These are phyloP conservation scores for Macropus fuliginosus DNA, from an alignment of 2,797 vertebrate genomes.

Conservation along the genomic window DNA sequence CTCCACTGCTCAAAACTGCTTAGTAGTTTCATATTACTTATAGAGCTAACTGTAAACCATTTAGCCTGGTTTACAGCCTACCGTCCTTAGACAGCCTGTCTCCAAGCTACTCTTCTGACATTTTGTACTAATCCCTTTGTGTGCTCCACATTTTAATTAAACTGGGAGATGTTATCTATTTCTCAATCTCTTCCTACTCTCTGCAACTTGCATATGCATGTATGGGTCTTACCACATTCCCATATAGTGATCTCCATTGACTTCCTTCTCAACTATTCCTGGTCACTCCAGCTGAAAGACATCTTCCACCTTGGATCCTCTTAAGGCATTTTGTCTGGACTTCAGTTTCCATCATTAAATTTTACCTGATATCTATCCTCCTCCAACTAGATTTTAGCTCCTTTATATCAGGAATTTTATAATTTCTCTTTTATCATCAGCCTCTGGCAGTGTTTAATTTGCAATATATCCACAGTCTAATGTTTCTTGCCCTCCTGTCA, in stretches of 20 bases:
- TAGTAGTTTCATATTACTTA: background rate
- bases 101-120: background rate
- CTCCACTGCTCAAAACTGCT: background rate
- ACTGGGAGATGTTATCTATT: background rate
- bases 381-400: background rate
- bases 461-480: background rate
- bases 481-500: background rate
- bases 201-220: background rate
- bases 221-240: background rate
- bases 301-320: background rate
- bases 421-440: background rate
- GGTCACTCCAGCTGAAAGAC: background rate
- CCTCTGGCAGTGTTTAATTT: background rate
- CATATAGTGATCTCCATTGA: background rate
- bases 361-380: background rate
- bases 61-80: too few species aligned
- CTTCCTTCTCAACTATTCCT: background rate
- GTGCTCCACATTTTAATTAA: background rate
- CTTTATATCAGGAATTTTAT: background rate
- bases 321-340: background rate
- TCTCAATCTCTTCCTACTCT: background rate
- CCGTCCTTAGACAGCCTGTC: background rate
- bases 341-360: background rate
- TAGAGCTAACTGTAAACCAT: background rate
- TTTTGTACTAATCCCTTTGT: background rate